Percentiles rank a stretch among this genome's conserved stretches.
phyloP scores from a whole-genome alignment of 2,888 invertebrate genomes.

The Coelinius sp. region DNA sequence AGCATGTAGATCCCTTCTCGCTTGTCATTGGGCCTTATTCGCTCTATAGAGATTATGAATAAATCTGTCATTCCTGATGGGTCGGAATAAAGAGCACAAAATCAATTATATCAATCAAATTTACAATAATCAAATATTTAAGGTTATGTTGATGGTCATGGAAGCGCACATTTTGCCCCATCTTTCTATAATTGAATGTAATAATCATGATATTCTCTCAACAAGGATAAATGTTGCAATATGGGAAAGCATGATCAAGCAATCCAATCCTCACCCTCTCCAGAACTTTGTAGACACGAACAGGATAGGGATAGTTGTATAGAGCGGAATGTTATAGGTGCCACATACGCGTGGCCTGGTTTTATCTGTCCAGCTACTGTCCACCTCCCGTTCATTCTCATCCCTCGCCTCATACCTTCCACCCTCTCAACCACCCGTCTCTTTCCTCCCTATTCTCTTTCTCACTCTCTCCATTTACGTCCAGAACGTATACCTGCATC shows the following conservation, averaged over 20 bases:
- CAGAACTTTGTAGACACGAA: slow-evolving; percentile 14
- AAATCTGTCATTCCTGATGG: too few species aligned
- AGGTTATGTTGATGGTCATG: too few species aligned
- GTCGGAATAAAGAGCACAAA: too few species aligned
- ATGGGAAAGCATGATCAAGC: slow-evolving; percentile 6
- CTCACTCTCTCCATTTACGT: slow-evolving; percentile 16
- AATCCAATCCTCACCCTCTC: slow-evolving; percentile 4
- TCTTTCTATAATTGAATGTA: background rate
- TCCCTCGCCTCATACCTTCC: slow-evolving; percentile 32
- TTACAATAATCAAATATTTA: too few species aligned
- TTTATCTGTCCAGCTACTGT: slow-evolving; percentile 57
- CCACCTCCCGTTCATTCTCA: slow-evolving; percentile 45
- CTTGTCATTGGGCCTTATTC: background rate
- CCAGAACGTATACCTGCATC: slow-evolving; percentile 35
- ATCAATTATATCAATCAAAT: too few species aligned
- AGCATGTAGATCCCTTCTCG: background rate
- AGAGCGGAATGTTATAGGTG: slow-evolving; percentile 51
- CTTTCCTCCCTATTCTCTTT: background rate
- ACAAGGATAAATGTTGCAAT: background rate
- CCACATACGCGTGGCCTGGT: slow-evolving; percentile 66
- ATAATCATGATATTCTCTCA: background rate
- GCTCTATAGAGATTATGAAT: background rate
- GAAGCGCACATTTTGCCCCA: too few species aligned
- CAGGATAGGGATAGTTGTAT: slow-evolving; percentile 26
- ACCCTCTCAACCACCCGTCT: slow-evolving; percentile 35